Evolutionary conservation across 2,888 invertebrate genomes (phyloP).

Genomic region (Erebia palarica): DNA sequence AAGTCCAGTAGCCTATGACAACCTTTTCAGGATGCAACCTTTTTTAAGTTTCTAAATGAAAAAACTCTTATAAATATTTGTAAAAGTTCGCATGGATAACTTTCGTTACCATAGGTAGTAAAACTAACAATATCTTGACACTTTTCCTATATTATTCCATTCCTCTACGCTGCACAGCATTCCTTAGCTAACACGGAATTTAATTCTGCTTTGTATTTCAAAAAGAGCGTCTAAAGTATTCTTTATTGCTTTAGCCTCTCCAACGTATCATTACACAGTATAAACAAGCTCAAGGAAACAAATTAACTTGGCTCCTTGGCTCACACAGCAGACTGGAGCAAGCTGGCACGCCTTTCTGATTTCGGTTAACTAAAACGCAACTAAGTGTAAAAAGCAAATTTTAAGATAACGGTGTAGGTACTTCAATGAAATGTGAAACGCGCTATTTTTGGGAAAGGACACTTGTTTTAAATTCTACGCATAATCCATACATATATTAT

Average conservation of each 20-base stretch:
- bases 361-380: background rate
- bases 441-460: too few relatives aligned
- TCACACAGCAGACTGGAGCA: background rate
- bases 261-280: constrained; percentile 17
- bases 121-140: background rate
- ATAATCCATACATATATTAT: too few relatives aligned
- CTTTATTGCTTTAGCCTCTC: background rate
- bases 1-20: too few relatives aligned
- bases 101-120: background rate
- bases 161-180: background rate
- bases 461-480: too few relatives aligned
- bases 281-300: constrained; percentile 28
- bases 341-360: constrained; percentile 12
- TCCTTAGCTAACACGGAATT: background rate
- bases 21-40: too few relatives aligned
- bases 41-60: background rate
- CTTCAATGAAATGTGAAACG: too few relatives aligned
- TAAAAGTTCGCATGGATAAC: background rate
- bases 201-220: background rate
- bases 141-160: background rate
- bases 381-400: background rate
- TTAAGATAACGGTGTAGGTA: background rate
- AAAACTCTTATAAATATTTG: background rate
- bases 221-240: background rate
- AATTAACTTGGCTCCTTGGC: constrained; percentile 31